Evolutionary conservation across 2,888 invertebrate species (phyloP).

Genomic region (Biston betularia): DNA sequence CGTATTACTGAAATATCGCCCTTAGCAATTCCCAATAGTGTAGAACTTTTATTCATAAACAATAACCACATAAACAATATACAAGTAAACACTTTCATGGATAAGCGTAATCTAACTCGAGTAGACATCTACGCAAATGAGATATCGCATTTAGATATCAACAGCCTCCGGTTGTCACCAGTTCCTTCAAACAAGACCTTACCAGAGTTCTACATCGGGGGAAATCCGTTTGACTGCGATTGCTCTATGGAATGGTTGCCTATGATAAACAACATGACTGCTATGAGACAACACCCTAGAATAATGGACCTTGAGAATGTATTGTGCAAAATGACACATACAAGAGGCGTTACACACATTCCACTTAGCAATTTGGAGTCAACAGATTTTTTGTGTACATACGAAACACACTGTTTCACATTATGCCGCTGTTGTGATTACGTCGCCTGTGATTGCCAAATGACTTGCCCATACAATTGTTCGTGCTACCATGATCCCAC

Average conservation of each 20-base stretch:
- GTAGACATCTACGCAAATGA: constrained; percentile 97
- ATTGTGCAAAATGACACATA: constrained; percentile 94
- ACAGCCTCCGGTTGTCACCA: constrained; percentile 91
- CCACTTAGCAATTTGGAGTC: constrained; percentile 91
- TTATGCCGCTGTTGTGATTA: constrained; percentile 98
- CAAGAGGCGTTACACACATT: constrained; percentile 92
- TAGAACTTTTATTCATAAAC: constrained; percentile 94
- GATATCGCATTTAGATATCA: constrained; percentile 93
- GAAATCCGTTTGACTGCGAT: constrained; percentile 97
- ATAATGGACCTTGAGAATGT: constrained; percentile 96
- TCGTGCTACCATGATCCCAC: constrained; percentile 97
- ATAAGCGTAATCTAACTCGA: constrained; percentile 93
- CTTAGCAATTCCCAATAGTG: constrained; percentile 94
- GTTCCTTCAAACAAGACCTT: constrained; percentile 91
- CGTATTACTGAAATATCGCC: constrained; percentile 92
- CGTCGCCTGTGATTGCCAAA: constrained; percentile 98
- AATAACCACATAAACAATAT: constrained; percentile 94
- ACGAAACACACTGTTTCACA: constrained; percentile 96
- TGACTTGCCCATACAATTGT: constrained; percentile 97
- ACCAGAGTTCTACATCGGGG: constrained; percentile 96
- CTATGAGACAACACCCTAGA: constrained; percentile 93
- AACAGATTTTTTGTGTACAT: constrained; percentile 95
- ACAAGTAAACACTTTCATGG: constrained; percentile 94
- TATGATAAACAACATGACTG: constrained; percentile 94
- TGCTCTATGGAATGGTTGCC: constrained; percentile 98